These are phyloP conservation scores for Heteromormyrus szaboi DNA, from an alignment of 2,797 vertebrate genomes.

Conservation along the genomic window DNA sequence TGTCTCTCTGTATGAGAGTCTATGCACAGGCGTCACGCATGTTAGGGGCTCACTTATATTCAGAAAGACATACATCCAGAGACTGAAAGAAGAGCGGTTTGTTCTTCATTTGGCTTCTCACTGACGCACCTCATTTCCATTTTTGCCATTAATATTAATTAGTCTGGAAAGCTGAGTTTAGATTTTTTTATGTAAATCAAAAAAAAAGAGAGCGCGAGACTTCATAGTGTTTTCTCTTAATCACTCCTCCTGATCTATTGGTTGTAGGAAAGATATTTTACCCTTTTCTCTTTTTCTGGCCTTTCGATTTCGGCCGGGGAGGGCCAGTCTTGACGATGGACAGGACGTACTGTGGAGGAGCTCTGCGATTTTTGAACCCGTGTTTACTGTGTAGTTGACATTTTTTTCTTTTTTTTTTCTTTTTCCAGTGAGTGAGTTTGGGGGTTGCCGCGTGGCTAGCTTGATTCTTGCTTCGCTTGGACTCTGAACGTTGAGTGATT, in stretches of 20 bases:
- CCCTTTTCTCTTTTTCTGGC: conserved; percentile 23
- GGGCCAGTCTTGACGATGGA: conserved; percentile 11
- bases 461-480: background rate
- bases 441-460: background rate
- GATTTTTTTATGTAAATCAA: conserved; percentile 34
- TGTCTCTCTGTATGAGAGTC: conserved; percentile 80
- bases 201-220: background rate
- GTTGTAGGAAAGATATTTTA: conserved; percentile 29
- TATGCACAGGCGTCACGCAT: conserved; percentile 67
- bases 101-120: conserved; percentile 44
- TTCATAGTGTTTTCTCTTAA: conserved; percentile 27
- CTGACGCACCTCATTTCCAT: conserved; percentile 44
- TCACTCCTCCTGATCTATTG: conserved; percentile 27
- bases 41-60: conserved; percentile 76
- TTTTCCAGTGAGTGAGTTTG: conserved; percentile 20
- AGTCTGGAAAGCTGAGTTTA: conserved; percentile 38
- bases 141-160: conserved; percentile 57
- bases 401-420: conserved; percentile 25
- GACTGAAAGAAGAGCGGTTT: conserved; percentile 52
- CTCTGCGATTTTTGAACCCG: conserved; percentile 5
- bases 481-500: background rate
- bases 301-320: background rate
- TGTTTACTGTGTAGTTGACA: background rate
- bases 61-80: conserved; percentile 70
- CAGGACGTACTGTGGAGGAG: conserved; percentile 13